phyloP scores from a whole-genome alignment of 2,113 vertebrate species.

The Rallus limicola region DNA sequence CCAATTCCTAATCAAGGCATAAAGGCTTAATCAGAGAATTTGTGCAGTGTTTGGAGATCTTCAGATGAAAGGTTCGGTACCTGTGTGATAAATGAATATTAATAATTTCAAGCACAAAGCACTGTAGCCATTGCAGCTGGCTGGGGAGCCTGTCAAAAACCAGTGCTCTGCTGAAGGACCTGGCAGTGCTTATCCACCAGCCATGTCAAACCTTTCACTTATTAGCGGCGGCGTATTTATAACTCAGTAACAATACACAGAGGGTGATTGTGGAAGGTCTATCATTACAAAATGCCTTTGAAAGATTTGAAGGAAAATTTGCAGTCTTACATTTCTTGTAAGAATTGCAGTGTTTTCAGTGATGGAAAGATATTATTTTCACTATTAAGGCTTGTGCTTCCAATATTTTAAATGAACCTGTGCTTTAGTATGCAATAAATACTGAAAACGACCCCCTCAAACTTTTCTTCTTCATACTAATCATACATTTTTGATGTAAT shows the following conservation, averaged over 20 bases:
- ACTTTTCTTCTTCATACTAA: neutral
- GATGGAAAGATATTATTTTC: neutral
- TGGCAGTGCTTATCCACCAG: neutral
- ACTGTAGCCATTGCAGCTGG: neutral
- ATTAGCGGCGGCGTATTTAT: neutral
- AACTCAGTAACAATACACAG: neutral
- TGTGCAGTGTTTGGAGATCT: slow-evolving; percentile 15
- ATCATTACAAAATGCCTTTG: neutral
- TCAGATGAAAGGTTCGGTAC: neutral
- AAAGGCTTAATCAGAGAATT: slow-evolving; percentile 11
- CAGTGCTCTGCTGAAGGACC: neutral
- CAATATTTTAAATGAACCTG: neutral
- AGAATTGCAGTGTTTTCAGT: neutral
- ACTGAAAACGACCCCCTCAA: neutral
- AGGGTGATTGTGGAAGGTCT: neutral
- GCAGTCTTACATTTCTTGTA: neutral
- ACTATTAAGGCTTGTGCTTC: neutral
- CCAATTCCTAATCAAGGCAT: neutral
- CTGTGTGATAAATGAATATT: neutral
- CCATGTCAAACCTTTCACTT: neutral
- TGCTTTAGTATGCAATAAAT: slow-evolving; percentile 6
- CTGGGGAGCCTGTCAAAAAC: neutral
- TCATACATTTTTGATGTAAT: neutral
- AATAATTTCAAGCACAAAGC: neutral
- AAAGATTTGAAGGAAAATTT: neutral